These are phyloP conservation scores for Nomia melanderi DNA, from an alignment of 1,140 invertebrate genomes.

Conservation along the genomic window DNA sequence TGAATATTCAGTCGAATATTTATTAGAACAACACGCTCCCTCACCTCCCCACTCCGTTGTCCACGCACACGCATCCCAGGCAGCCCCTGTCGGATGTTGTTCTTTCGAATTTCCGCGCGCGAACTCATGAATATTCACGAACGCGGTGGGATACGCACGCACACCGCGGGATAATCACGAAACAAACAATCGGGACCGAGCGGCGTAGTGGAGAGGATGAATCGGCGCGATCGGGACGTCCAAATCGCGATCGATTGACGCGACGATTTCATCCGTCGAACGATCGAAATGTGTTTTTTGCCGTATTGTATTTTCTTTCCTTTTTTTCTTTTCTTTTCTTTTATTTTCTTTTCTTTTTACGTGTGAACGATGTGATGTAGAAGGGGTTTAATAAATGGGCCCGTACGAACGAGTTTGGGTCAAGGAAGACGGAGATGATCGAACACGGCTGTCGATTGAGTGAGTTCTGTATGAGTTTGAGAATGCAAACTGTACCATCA, in stretches of 20 bases:
- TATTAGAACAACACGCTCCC: slow-evolving; percentile 7
- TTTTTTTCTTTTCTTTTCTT: too few species aligned
- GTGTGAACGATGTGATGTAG: slow-evolving; percentile 1
- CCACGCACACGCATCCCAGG: too few species aligned
- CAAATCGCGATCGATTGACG: background rate
- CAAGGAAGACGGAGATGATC: slow-evolving; percentile 44
- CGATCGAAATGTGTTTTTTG: background rate
- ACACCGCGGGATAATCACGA: slow-evolving; percentile 13
- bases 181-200: slow-evolving; percentile 58
- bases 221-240: slow-evolving; percentile 31
- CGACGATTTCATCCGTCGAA: slow-evolving; percentile 32
- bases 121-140: slow-evolving; percentile 16
- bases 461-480: slow-evolving; percentile 75
- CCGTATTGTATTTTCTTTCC: too few species aligned
- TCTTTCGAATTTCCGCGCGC: slow-evolving; percentile 28
- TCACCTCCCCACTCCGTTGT: too few species aligned
- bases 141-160: background rate
- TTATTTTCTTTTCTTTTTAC: background rate
- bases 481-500: slow-evolving; percentile 91
- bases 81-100: slow-evolving; percentile 8
- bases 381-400: background rate
- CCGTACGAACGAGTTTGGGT: background rate
- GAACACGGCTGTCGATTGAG: slow-evolving; percentile 49
- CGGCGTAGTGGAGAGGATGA: slow-evolving; percentile 45
- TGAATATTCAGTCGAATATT: slow-evolving; percentile 41